A percentile compares a stretch with the other conserved stretches of the same genome.
These are phyloP conservation scores for Oasisia sp. DNA, from an alignment of 2,888 invertebrate genomes.

Conservation along the genomic window DNA sequence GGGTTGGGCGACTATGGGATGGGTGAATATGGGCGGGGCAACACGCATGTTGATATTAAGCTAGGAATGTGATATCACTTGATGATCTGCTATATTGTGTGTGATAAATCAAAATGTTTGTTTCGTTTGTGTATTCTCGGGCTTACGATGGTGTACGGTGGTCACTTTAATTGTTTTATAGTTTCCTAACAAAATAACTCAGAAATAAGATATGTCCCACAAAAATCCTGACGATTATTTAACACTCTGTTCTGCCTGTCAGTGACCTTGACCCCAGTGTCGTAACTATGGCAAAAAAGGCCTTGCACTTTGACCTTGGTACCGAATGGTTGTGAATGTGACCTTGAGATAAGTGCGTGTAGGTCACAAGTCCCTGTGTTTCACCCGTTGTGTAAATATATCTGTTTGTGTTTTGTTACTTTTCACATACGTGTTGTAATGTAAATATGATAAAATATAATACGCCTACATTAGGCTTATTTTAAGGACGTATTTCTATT, in stretches of 20 bases:
- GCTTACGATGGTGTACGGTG: background rate
- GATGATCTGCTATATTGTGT: constrained; percentile 10
- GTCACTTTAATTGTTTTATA: background rate
- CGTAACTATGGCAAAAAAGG: background rate
- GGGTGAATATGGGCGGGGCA: background rate
- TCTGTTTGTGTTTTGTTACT: constrained; percentile 6
- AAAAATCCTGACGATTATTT: background rate
- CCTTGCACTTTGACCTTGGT: background rate
- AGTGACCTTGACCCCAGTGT: background rate
- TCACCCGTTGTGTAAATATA: background rate
- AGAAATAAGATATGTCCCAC: too few species aligned
- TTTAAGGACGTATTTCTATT: background rate
- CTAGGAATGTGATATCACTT: background rate
- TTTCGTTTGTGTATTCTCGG: background rate
- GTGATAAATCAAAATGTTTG: constrained; percentile 11
- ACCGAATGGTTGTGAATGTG: background rate
- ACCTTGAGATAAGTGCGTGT: background rate
- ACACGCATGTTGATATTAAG: background rate
- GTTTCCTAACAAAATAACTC: too few species aligned
- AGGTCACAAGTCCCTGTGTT: background rate
- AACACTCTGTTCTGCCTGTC: background rate
- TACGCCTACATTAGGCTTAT: background rate
- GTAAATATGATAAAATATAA: background rate
- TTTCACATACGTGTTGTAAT: background rate
- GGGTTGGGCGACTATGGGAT: background rate